Conservation (phyloP, 2,113 vertebrate genomes). For the human region DNA sequence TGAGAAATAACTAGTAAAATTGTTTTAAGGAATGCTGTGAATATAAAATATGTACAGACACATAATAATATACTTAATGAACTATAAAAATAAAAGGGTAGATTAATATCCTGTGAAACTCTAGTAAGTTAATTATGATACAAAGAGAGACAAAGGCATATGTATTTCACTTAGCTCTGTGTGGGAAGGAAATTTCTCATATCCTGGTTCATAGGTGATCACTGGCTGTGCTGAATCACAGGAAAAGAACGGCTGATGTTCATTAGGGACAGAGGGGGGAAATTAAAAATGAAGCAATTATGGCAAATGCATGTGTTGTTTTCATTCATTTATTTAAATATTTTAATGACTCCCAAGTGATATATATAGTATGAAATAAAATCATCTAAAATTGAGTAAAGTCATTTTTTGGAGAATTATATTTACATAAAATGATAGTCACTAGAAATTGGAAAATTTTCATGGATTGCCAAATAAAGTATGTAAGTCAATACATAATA, state of each 20-base stretch:
- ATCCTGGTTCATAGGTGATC: background rate
- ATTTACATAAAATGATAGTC: background rate
- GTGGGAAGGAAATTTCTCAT: background rate
- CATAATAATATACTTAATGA: slow-evolving; percentile 57
- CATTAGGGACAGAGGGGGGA: background rate
- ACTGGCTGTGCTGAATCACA: background rate
- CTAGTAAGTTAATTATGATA: slow-evolving; percentile 49
- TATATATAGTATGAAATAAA: background rate
- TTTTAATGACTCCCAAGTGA: background rate
- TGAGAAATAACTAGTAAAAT: slow-evolving; percentile 29
- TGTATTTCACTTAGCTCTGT: background rate
- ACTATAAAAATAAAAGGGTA: slow-evolving; percentile 55
- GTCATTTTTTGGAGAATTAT: background rate
- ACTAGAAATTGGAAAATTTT: background rate
- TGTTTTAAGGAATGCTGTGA: slow-evolving; percentile 36
- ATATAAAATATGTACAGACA: slow-evolving; percentile 43
- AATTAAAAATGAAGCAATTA: slow-evolving; percentile 38
- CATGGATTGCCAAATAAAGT: background rate
- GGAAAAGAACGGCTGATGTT: background rate
- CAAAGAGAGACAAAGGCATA: background rate
- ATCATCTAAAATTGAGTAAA: background rate
- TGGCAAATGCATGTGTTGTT: background rate
- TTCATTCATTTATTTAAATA: slow-evolving; percentile 26
- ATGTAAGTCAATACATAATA: background rate
- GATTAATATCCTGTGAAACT: slow-evolving; percentile 58